phyloP scores from a whole-genome alignment of 1,140 invertebrate genomes.

The Drosophila truncata region DNA sequence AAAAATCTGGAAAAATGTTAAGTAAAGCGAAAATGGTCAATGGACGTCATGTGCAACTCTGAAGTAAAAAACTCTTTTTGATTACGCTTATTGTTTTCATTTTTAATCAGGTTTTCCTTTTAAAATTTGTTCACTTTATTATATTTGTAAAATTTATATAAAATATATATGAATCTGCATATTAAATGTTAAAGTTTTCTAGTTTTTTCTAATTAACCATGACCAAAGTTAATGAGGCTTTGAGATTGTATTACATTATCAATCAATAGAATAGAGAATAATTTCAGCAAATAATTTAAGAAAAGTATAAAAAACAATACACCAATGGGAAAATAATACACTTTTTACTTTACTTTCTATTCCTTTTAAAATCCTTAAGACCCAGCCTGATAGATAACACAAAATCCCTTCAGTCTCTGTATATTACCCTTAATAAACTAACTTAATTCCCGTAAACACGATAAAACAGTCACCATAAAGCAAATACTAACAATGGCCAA shows the following conservation, averaged over 20 bases:
- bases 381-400: too few relatives aligned
- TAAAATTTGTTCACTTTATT: not conserved
- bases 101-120: too few relatives aligned
- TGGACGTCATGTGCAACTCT: not conserved
- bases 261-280: too few relatives aligned
- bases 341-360: too few relatives aligned
- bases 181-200: not conserved
- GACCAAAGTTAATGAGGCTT: not conserved
- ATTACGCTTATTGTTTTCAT: not conserved
- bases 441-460: constrained; percentile 39
- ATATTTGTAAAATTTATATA: not conserved
- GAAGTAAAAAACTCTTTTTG: not conserved
- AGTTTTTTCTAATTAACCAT: not conserved
- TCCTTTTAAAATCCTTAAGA: too few relatives aligned
- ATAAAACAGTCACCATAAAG: constrained; percentile 28
- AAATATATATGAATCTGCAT: not conserved
- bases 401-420: not conserved
- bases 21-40: not conserved
- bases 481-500: constrained; percentile 17
- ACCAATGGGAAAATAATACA: too few relatives aligned
- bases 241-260: too few relatives aligned
- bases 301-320: too few relatives aligned
- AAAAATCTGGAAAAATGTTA: not conserved
- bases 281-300: too few relatives aligned
- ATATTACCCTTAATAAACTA: constrained; percentile 5